These are phyloP conservation scores for Halcyon senegalensis DNA, from an alignment of 2,113 vertebrate species.

Conservation along the genomic window DNA sequence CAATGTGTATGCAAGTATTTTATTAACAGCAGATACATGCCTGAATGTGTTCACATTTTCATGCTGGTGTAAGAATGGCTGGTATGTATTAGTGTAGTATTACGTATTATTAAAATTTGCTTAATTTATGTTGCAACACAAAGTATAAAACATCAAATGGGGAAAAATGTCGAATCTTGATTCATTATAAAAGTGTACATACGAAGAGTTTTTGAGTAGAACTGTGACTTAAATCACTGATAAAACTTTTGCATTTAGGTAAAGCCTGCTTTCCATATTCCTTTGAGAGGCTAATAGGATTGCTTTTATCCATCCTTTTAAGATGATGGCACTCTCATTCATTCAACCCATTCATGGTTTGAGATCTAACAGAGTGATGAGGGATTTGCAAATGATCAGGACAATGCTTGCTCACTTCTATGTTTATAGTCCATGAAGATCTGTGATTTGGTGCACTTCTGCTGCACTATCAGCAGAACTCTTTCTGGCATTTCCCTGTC, in stretches of 20 bases:
- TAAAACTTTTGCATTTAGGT: neutral
- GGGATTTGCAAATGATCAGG: neutral
- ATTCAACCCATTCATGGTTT: neutral
- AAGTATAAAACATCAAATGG: neutral
- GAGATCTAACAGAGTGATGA: neutral
- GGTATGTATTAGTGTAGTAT: neutral
- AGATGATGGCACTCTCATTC: neutral
- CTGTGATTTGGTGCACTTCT: neutral
- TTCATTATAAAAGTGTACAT: neutral
- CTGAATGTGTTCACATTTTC: neutral
- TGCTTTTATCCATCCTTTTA: neutral
- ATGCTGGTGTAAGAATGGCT: neutral
- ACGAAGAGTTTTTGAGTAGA: neutral
- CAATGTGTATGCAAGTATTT: neutral
- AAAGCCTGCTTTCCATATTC: neutral
- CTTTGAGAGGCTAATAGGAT: neutral
- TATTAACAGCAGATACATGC: neutral
- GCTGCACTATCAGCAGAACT: neutral
- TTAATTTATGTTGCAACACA: neutral
- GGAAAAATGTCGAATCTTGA: neutral
- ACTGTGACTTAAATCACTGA: neutral
- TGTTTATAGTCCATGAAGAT: rapidly evolving
- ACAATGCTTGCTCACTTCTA: neutral
- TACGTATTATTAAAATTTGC: neutral
- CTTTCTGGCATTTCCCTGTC: neutral